Evolutionary conservation across 2,888 invertebrate species (phyloP), one percentile per base, ranked within the genome.

Genomic region (Polydrusus tereticollis): DNA sequence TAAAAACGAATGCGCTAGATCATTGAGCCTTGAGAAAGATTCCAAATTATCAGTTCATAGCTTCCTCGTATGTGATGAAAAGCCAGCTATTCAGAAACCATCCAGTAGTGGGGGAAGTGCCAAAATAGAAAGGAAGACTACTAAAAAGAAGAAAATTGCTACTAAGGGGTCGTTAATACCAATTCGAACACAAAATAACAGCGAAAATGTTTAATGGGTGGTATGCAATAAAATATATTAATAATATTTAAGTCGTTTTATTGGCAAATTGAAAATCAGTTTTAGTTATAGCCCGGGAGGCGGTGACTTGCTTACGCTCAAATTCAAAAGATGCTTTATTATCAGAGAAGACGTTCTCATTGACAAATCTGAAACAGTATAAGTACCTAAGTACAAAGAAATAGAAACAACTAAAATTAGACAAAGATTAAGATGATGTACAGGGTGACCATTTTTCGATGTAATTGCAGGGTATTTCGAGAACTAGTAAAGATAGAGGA

Each of bases 31-130:
- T 1, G 38, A 21, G n/a, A 59, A 23, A 55, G 2, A n/a, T n/a
- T 62, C 63, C 8, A 72, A 62, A 63, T 58, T 72, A 16, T 72
- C 72, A 1, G 67, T 67, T 1, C 63, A 62, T 7, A 72, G 47
- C 63, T 72, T 72, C 29, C 6, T 62, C 16, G 63, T 72, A 1
- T 72, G 72, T 18, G 67, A 67, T 33, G 26, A 62, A 38, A 67
- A 59, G 38, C 33, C 43, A 1, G 18, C 14, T 12, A n/a, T 20
- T 23, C 23, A 36, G 38, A 65, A 38, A 43, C 29, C 55, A 26
- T 16, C 12, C 10, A 18, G 7, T 16, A 26, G 36, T 38, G 23
- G 38, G 10, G 8, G 14, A 16, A 21, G 41, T 1, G n/a, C 16
- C 1, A 55, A 58, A 23, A 14, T 2, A 5, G 69, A 45, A 0